Percentiles rank a stretch among this genome's conserved stretches.
phyloP scores from a whole-genome alignment of 2,888 invertebrate species.

The Cephus spinipes region DNA sequence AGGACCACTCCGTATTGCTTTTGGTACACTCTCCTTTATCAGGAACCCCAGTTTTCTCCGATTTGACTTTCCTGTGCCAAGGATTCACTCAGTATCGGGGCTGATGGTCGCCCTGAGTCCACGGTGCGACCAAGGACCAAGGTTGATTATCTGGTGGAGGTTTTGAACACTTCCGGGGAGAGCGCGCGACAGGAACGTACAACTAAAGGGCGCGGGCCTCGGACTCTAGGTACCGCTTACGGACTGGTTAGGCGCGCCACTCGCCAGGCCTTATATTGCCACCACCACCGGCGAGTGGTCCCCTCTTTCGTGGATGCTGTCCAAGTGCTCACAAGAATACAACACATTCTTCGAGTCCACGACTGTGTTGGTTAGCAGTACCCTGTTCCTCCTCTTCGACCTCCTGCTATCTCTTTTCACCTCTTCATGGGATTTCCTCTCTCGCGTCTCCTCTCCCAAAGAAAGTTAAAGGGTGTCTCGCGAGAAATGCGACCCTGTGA shows the following conservation, averaged over 20 bases:
- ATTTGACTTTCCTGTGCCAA: conserved; percentile 3
- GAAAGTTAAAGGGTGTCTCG: conserved; percentile 20
- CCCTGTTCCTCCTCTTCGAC: conserved; percentile 3
- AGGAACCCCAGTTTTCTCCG: conserved; percentile 14
- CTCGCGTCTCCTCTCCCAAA: conserved; percentile 8
- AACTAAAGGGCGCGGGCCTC: conserved; percentile 21
- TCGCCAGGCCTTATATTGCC: conserved; percentile 62
- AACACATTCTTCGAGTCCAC: conserved; percentile 3
- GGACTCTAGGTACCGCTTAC: conserved; percentile 52
- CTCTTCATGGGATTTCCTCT: not conserved
- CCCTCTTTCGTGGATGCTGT: conserved; percentile 37
- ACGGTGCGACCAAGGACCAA: not conserved
- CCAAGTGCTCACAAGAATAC: conserved; percentile 11
- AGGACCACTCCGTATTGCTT: conserved; percentile 22
- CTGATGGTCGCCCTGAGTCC: not conserved
- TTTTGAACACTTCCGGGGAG: conserved; percentile 21
- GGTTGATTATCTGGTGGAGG: conserved; percentile 4
- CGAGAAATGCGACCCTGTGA: conserved; percentile 16
- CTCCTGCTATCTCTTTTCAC: not conserved
- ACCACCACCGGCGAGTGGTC: conserved; percentile 53
- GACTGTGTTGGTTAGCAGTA: conserved; percentile 4
- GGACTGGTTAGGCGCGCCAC: conserved; percentile 61
- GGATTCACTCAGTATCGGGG: not conserved
- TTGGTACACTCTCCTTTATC: conserved; percentile 32
- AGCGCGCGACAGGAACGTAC: conserved; percentile 17